Conservation (phyloP, 1,140 invertebrate genomes). For the Pinna nobilis region DNA sequence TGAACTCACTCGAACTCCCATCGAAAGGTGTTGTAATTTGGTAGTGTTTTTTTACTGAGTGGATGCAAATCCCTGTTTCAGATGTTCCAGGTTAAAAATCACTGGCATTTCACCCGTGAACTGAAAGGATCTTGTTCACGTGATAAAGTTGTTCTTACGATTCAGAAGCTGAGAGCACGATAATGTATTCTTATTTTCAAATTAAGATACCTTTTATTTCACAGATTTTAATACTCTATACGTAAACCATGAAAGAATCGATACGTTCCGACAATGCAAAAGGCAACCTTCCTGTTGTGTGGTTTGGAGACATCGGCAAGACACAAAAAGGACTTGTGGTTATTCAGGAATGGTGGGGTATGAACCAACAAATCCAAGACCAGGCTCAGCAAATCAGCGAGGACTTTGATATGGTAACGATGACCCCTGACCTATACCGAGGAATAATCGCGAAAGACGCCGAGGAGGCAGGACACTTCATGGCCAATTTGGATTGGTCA, state of each 20-base stretch:
- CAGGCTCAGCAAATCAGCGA: conserved; percentile 55
- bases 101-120: no score
- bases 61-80: no score
- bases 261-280: conserved; percentile 34
- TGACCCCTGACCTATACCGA: conserved; percentile 70
- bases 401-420: conserved; percentile 54
- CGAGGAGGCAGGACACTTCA: conserved; percentile 68
- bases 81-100: no score
- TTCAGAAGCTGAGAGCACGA: no score
- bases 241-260: conserved; percentile 11
- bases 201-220: background rate
- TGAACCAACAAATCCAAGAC: conserved; percentile 69
- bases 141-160: no score
- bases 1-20: no score
- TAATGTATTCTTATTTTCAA: background rate
- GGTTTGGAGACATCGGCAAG: conserved; percentile 6
- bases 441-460: conserved; percentile 65
- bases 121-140: no score
- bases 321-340: conserved; percentile 39
- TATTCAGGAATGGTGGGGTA: conserved; percentile 70
- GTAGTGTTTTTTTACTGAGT: no score
- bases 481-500: conserved; percentile 67
- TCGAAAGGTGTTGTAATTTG: no score
- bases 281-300: conserved; percentile 29
- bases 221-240: background rate